A percentile compares a stretch with the other conserved stretches of the same genome.
phyloP scores from a whole-genome alignment of 2,888 invertebrate species.

The Oscheius sp. region DNA sequence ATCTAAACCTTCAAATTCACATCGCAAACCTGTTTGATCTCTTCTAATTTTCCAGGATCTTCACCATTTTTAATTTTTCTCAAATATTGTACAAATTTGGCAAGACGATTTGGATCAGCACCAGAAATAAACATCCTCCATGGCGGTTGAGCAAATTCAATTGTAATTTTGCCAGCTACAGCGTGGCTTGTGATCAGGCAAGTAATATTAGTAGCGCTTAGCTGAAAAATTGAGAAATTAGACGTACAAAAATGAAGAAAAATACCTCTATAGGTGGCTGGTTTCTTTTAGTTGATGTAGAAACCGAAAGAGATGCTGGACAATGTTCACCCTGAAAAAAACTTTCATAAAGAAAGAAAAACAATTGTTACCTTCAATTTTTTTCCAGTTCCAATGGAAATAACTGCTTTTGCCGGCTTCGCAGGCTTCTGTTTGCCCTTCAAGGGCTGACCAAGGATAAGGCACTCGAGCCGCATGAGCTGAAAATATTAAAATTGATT shows the following conservation, averaged over 20 bases:
- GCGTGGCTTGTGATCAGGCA: neutral
- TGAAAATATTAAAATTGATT: too few species aligned
- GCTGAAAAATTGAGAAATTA: neutral
- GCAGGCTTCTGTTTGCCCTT: constrained; percentile 4
- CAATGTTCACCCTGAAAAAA: constrained; percentile 18
- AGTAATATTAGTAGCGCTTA: constrained; percentile 5
- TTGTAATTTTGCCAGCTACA: constrained; percentile 7
- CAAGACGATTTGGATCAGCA: constrained; percentile 18
- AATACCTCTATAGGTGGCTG: constrained; percentile 10
- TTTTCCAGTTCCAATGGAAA: constrained; percentile 10
- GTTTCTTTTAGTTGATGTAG: constrained; percentile 11
- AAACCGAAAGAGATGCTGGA: neutral
- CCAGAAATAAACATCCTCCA: constrained; percentile 2
- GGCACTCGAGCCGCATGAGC: too few species aligned
- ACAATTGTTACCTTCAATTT: constrained; percentile 24
- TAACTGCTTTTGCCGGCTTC: constrained; percentile 16
- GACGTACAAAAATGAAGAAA: neutral
- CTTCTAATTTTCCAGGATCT: constrained; percentile 6
- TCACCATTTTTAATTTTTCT: constrained; percentile 6
- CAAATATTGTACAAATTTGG: neutral
- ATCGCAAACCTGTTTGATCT: constrained; percentile 6
- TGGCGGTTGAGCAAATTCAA: constrained; percentile 10
- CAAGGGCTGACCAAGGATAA: too few species aligned
- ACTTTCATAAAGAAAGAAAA: neutral
- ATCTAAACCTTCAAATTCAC: neutral